phyloP scores from a whole-genome alignment of 1,140 invertebrate species.

The Choristoneura fumiferana region DNA sequence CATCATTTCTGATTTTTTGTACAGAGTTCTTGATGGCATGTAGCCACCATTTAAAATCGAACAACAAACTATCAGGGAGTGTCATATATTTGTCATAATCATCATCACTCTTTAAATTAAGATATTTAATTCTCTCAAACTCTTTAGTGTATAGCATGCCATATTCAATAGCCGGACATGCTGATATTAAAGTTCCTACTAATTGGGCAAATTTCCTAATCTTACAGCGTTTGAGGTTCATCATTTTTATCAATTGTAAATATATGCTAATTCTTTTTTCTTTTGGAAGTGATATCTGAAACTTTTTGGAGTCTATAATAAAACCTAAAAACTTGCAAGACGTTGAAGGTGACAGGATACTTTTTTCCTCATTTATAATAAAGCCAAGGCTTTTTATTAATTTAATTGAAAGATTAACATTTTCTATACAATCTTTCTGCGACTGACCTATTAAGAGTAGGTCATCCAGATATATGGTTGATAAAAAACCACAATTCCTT shows the following conservation, averaged over 20 bases:
- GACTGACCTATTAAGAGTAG: background rate
- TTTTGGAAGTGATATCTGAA: background rate
- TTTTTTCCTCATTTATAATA: background rate
- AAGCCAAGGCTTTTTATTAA: background rate
- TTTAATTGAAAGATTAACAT: background rate
- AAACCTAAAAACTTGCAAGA: background rate
- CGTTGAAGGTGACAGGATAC: background rate
- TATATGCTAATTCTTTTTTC: background rate
- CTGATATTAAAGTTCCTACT: constrained; percentile 2
- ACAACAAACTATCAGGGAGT: background rate
- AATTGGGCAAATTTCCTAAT: constrained; percentile 16
- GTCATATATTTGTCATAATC: constrained; percentile 10
- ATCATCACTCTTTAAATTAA: constrained; percentile 1
- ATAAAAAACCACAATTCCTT: background rate
- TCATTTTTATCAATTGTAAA: background rate
- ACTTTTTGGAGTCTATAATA: background rate
- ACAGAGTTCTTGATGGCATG: background rate
- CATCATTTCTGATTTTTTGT: constrained; percentile 2
- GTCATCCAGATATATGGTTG: background rate
- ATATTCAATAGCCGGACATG: constrained; percentile 1
- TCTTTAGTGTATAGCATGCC: constrained; percentile 18
- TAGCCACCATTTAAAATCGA: constrained; percentile 19
- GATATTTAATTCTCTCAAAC: constrained; percentile 12
- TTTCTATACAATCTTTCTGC: background rate
- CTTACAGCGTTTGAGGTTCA: background rate